Conservation (phyloP, 2,888 invertebrate genomes). For the Dioctria rufipes region DNA sequence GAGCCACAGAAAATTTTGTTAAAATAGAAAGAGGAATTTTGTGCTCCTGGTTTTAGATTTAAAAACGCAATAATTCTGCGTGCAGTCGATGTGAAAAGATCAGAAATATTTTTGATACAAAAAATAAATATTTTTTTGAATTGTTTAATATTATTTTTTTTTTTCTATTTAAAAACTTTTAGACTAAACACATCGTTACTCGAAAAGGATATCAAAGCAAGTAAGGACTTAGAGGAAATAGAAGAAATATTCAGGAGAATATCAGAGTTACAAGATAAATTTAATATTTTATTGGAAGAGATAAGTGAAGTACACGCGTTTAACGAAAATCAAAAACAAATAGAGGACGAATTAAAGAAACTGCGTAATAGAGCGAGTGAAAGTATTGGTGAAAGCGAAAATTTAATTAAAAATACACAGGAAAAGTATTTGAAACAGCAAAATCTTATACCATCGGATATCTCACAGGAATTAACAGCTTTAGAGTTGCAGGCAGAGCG, state of each 20-base stretch:
- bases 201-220: slow-evolving; percentile 82
- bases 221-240: slow-evolving; percentile 83
- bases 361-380: slow-evolving; percentile 75
- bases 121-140: background rate
- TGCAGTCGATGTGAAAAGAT: slow-evolving; percentile 14
- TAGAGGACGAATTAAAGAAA: slow-evolving; percentile 75
- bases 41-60: slow-evolving; percentile 32
- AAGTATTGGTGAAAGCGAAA: slow-evolving; percentile 74
- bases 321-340: slow-evolving; percentile 79
- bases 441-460: slow-evolving; percentile 81
- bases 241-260: slow-evolving; percentile 81
- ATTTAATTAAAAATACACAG: slow-evolving; percentile 75
- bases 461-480: slow-evolving; percentile 84
- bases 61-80: slow-evolving; percentile 26
- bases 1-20: background rate
- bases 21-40: slow-evolving; percentile 26
- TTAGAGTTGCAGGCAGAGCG: slow-evolving; percentile 87
- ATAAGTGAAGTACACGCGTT: slow-evolving; percentile 83
- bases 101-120: background rate
- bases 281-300: slow-evolving; percentile 79
- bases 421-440: slow-evolving; percentile 77
- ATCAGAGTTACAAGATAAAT: slow-evolving; percentile 78
- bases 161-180: slow-evolving; percentile 62
- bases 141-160: background rate
- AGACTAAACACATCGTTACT: slow-evolving; percentile 87